Percentiles rank a stretch among this genome's conserved stretches.
Evolutionary conservation across 2,888 invertebrate genomes (phyloP).

Genomic region (Parasteatoda lunata): DNA sequence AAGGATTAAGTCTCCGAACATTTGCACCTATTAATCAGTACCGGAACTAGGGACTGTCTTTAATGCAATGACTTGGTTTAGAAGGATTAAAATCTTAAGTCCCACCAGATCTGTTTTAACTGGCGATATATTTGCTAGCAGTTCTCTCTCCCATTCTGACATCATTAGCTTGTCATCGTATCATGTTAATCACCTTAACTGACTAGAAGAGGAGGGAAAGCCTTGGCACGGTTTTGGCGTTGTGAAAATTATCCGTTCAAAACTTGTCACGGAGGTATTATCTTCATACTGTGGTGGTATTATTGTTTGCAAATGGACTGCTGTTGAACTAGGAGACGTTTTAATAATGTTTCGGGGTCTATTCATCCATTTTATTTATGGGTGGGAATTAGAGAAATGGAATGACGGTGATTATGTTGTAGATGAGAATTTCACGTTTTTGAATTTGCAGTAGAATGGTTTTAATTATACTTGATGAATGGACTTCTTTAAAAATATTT

Average conservation of each 20-base stretch:
- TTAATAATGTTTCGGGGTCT: slow-evolving; percentile 29
- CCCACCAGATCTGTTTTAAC: slow-evolving; percentile 43
- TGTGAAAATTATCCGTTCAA: slow-evolving; percentile 28
- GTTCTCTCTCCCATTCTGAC: not conserved
- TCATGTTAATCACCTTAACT: slow-evolving; percentile 43
- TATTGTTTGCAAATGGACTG: slow-evolving; percentile 61
- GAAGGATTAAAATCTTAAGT: slow-evolving; percentile 48
- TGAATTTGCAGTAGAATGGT: too few relatives aligned
- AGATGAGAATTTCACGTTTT: too few relatives aligned
- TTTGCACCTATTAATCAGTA: slow-evolving; percentile 53
- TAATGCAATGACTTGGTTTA: slow-evolving; percentile 41
- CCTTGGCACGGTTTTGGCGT: not conserved
- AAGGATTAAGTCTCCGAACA: slow-evolving; percentile 41
- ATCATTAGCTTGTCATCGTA: slow-evolving; percentile 58
- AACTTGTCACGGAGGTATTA: slow-evolving; percentile 53
- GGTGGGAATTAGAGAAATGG: too few relatives aligned
- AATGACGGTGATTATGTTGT: too few relatives aligned
- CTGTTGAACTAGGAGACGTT: slow-evolving; percentile 24
- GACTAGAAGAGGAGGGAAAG: not conserved
- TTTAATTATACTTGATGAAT: too few relatives aligned
- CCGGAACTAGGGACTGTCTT: slow-evolving; percentile 7
- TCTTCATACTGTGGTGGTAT: slow-evolving; percentile 36
- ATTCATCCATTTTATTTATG: too few relatives aligned
- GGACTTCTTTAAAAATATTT: too few relatives aligned
- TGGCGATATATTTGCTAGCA: slow-evolving; percentile 15